Conservation (phyloP, 2,888 invertebrate genomes). For the Syrphus vitripennis region DNA sequence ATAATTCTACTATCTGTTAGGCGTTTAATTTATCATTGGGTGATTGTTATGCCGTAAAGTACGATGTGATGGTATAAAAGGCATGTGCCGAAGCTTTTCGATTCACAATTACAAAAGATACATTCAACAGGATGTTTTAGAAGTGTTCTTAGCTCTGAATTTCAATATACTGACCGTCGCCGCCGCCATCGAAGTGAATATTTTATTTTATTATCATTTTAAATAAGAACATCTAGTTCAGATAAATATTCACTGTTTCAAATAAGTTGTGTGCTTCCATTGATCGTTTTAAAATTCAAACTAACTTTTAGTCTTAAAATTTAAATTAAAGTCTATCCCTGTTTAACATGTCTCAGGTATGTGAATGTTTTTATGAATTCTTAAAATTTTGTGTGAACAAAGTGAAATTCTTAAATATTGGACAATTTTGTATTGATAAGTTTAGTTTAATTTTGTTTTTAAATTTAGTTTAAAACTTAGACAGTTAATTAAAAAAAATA, state of each 20-base stretch:
- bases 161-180: neutral
- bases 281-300: neutral
- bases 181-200: too few relatives aligned
- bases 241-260: neutral
- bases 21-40: conserved; percentile 37
- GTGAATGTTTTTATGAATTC: neutral
- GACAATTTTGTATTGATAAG: too few relatives aligned
- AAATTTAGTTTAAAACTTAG: too few relatives aligned
- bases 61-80: conserved; percentile 72
- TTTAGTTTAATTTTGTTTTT: too few relatives aligned
- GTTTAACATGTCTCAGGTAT: conserved; percentile 52
- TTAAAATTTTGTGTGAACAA: neutral
- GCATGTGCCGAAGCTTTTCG: conserved; percentile 66
- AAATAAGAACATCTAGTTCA: neutral
- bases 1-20: conserved; percentile 29
- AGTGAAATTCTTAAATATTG: too few relatives aligned
- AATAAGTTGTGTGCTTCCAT: neutral
- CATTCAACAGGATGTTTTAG: conserved; percentile 73
- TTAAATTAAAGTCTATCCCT: neutral
- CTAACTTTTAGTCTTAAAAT: neutral
- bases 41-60: conserved; percentile 51
- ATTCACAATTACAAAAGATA: conserved; percentile 73
- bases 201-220: neutral
- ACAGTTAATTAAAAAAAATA: too few relatives aligned
- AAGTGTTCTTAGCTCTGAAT: conserved; percentile 17